phyloP scores from a whole-genome alignment of 2,113 vertebrate species.

The Motacilla alba region DNA sequence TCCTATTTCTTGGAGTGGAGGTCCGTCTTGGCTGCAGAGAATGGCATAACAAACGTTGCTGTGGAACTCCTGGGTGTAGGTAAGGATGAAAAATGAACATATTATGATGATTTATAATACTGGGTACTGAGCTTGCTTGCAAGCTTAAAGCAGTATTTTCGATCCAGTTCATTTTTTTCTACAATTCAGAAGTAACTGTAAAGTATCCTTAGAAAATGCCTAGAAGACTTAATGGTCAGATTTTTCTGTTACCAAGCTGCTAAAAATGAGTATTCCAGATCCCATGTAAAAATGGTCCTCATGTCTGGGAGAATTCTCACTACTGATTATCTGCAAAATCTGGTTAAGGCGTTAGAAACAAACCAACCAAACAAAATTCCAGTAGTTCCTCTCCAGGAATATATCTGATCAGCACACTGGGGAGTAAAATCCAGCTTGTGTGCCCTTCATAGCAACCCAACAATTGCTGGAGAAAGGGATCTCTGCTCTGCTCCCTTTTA shows the following conservation, averaged over 20 bases:
- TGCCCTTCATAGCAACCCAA: not conserved
- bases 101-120: not conserved
- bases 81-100: slow-evolving; percentile 59
- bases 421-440: not conserved
- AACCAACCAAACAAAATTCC: not conserved
- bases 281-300: not conserved
- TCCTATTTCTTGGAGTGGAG: slow-evolving; percentile 97
- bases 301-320: not conserved
- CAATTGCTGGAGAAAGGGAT: not conserved
- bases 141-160: not conserved
- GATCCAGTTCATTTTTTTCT: not conserved
- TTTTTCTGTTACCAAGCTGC: not conserved
- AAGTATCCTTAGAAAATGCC: not conserved
- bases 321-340: not conserved
- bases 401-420: not conserved
- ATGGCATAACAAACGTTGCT: slow-evolving; percentile 78
- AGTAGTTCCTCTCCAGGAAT: not conserved
- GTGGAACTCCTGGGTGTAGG: slow-evolving; percentile 95
- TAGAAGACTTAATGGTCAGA: not conserved
- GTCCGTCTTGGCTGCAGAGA: slow-evolving; percentile 83
- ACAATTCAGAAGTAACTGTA: not conserved
- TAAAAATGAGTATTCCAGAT: not conserved
- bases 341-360: not conserved
- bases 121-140: not conserved
- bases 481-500: not conserved